A percentile compares a stretch with the other conserved stretches of the same genome.
Evolutionary conservation across 2,797 vertebrate species (phyloP).

Genomic region (Pipistrellus pipistrellus): DNA sequence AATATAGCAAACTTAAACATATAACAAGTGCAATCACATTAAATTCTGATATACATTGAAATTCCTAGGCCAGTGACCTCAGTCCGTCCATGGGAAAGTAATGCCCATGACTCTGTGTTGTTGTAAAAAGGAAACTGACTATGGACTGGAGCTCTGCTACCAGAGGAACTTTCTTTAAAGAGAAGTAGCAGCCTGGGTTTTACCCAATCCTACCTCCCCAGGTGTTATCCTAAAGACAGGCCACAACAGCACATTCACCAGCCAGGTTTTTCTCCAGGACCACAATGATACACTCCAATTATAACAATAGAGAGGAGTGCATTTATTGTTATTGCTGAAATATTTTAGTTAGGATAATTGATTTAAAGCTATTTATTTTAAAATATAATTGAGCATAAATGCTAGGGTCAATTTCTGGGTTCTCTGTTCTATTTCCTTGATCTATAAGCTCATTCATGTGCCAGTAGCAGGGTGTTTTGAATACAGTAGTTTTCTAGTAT

Average conservation of each 20-base stretch:
- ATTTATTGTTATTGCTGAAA: not conserved
- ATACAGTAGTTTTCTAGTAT: too few species aligned
- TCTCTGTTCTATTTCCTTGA: too few species aligned
- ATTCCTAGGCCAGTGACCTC: not conserved
- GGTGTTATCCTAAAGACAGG: not conserved
- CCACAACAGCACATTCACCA: too few species aligned
- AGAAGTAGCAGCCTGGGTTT: not conserved
- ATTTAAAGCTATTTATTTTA: not conserved
- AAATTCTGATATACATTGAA: not conserved
- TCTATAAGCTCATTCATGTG: too few species aligned
- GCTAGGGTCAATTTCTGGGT: too few species aligned
- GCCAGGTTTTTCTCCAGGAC: not conserved
- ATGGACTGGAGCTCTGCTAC: not conserved
- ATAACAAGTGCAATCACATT: not conserved
- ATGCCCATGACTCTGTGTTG: not conserved
- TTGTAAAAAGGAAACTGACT: not conserved
- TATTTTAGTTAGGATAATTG: not conserved
- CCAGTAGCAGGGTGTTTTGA: too few species aligned
- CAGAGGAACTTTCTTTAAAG: not conserved
- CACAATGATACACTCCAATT: not conserved
- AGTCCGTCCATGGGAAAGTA: not conserved
- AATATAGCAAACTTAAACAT: not conserved
- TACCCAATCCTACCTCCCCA: not conserved
- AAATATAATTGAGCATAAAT: too few species aligned
- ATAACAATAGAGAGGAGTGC: not conserved